Base-by-base conservation (phyloP, 2,797 vertebrate genomes). In the Podarcis siculus region DNA sequence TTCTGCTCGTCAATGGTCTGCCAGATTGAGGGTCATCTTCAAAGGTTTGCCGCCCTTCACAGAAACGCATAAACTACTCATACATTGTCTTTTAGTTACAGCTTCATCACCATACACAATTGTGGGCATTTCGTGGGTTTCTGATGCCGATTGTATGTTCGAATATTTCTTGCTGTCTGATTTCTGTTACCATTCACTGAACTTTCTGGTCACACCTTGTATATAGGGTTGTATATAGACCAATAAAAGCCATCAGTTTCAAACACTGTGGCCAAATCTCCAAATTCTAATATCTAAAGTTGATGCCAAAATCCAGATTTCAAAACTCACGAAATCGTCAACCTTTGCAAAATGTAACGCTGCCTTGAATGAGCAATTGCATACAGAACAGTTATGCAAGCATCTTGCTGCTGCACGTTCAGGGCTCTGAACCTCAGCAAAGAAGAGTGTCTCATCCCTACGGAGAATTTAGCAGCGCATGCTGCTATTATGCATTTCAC, bases 161-260 rank as follows among this genome's bases (percentile, higher is more conserved):
- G 3, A 55, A 55, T 55, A 55, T 15, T 55, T 55, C 13, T 55
- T 4, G 49, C 49, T 55, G 49, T 55, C 49, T 55, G 3, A 4
- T 55, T 55, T 15, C 49, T 55, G 49, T 55, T 0, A 0, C 49
- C 49, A 55, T 55, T 55, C 1, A 15, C 3, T 1, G 0, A 15
- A 55, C 3, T 55, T 55, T 55, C 13, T 55, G 49, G 13, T 3
- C 49, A 4, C 49, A 55, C 49, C 49, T 55, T 55, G 13, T 55
- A 55, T 15, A 55, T 55, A 55, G 13, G 49, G 49, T 55, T 55
- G 49, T 55, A 1, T 49, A 1, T 49, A 55, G 49, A 55, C 49
- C 49, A 55, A 55, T 55, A 55, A 55, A 55, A 15, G 49, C n/a
- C 15, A 32, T 27, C 49, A 61, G 12, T 25, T 75, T 27, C 76